Conservation (phyloP, 2,113 vertebrate genomes). For the Pterocles orientalis region DNA sequence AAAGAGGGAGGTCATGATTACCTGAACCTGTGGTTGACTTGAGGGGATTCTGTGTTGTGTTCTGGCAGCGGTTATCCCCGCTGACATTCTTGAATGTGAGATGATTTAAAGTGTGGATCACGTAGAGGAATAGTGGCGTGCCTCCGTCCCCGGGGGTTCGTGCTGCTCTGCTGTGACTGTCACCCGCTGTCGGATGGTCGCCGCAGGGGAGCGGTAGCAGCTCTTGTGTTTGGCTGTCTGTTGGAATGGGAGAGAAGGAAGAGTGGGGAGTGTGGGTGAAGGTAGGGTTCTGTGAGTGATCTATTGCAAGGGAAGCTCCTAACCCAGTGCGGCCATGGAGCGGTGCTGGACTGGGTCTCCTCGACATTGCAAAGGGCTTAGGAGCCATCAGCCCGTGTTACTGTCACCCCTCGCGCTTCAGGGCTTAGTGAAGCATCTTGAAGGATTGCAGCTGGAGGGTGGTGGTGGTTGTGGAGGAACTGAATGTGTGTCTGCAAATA, state of each 20-base stretch:
- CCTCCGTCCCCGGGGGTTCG: background rate
- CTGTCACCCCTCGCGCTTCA: background rate
- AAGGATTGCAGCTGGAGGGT: rapidly evolving
- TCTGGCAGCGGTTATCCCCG: conserved; percentile 49
- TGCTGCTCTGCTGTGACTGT: background rate
- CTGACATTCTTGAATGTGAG: background rate
- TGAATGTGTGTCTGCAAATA: rapidly evolving
- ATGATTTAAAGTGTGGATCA: background rate
- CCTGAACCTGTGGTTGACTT: conserved; percentile 62
- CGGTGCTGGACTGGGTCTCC: background rate
- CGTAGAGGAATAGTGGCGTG: background rate
- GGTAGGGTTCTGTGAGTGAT: background rate
- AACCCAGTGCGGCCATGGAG: too few species aligned
- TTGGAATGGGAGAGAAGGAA: background rate
- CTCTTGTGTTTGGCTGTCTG: background rate
- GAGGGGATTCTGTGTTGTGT: conserved; percentile 37
- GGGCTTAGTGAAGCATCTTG: background rate
- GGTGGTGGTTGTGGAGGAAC: background rate
- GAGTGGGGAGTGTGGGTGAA: background rate
- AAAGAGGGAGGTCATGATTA: conserved; percentile 55
- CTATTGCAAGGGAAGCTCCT: background rate
- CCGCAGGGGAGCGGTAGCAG: background rate
- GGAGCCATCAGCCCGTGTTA: rapidly evolving
- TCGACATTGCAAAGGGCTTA: background rate
- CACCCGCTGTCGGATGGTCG: background rate